Evolutionary conservation across 2,888 invertebrate genomes (phyloP), one percentile per base, ranked within the genome.

Genomic region (Rapana venosa): DNA sequence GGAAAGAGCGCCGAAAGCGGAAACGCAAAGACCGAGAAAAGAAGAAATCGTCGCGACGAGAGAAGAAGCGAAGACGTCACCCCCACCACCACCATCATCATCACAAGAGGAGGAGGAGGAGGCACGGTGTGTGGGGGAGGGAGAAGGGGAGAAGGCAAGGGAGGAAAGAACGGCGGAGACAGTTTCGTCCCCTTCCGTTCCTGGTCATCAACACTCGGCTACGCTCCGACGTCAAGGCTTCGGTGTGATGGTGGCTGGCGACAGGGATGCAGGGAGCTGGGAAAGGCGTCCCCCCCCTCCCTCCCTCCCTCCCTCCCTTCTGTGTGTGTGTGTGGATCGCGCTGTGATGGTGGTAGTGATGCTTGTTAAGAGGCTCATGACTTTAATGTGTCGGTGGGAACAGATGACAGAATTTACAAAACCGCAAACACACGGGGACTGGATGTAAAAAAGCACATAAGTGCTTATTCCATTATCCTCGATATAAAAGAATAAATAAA

Each of bases 131-230:
- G 32, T 8, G 58, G 32, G 79, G 35, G 5, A 47, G 74, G 17
- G 56, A 32, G 32, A 74, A 22, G 32, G 35, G 20, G 74, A 56
- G n/a, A 13, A 77, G 58, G 30, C 22, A 22, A 61, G 61, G 61
- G 22, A 22, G 15, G 32, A 30, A 79, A 32, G 22, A 8, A 6
- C 2, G 8, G 32, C 79, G n/a, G 61, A 8, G 32, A 30, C 30
- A 88, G 5, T 81, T 81, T 35, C 58, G 58, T n/a, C 88, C 81
- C 20, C 32, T 66, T n/a, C 85, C 89, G 0, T 84, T 89, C 26
- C 84, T 89, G 1, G 89, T 89, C 36, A 89, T 89, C 15, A 89
- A 85, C 89, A 89, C 89, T 26, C 83, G 89, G 0, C 32, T 85
- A 0, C 70, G 87, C 58, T 26, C 20, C 6, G 36, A 20, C 26